Base-by-base conservation (phyloP, 2,888 invertebrate genomes). In the Cataglyphis livida region DNA sequence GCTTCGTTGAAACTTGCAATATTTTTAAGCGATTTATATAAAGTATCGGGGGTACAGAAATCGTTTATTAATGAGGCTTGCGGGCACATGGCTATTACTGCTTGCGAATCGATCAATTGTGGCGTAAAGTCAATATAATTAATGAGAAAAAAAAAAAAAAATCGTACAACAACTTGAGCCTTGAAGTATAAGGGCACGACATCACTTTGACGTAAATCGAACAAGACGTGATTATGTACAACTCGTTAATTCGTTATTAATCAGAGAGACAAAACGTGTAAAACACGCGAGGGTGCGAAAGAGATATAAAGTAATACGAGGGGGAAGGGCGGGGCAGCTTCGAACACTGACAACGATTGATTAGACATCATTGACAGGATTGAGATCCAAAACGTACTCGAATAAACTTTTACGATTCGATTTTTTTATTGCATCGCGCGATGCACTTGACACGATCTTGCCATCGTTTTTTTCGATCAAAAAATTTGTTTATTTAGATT, bases 181-280 rank as follows among this genome's bases (percentile, higher is more conserved):
- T 82, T 79, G 81, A 44, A n/a, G 57, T 78, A 79, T 65, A 57
- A 75, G 82, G 75, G 86, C 85, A 82, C 81, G 70, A 87, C 81
- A 74, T 35, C 83, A 79, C 76, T 59, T 75, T 32, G 59, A 82
- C 54, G 54, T 61, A 76, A 66, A 48, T 74, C 48, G 25, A 71
- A 79, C 84, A 82, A 85, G 76, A 79, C 76, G 85, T 83, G 38
- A 85, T 88, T 89, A 88, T 89, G 62, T 87, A 88, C 84, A 88
- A 79, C 82, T 83, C 84, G 76, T 89, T 89, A 88, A 88, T 88
- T 84, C 82, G 81, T 87, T 82, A 85, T 88, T 88, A 88, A 87
- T 87, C 83, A 76, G 83, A 84, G 74, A 82, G 61, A 71, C 51
- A 84, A 71, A 76, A 79, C 54, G 59, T 51, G n/a, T 61, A 84